Evolutionary conservation across 1,140 invertebrate species (phyloP).

Genomic region (Brachystomella parvula): DNA sequence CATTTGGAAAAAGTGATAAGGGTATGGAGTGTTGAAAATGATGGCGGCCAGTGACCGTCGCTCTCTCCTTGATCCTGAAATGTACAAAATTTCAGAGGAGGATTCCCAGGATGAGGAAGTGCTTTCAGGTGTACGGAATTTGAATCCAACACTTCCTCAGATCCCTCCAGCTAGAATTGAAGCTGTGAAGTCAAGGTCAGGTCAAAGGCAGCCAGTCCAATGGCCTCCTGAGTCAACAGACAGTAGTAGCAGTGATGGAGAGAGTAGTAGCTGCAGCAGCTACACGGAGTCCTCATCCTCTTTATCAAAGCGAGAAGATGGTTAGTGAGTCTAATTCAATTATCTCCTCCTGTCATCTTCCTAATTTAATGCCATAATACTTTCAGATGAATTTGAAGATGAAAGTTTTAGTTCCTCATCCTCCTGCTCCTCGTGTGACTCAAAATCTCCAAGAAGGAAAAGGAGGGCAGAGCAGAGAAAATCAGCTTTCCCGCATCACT

Average conservation of each 20-base stretch:
- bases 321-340: not conserved
- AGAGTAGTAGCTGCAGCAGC: not conserved
- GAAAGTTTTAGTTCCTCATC: not conserved
- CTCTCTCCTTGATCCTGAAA: constrained; percentile 28
- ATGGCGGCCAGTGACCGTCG: constrained; percentile 27
- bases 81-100: constrained; percentile 36
- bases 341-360: not conserved
- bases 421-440: not conserved
- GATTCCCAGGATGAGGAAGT: constrained; percentile 37
- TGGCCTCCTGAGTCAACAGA: not conserved
- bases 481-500: not conserved
- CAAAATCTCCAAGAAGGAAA: not conserved
- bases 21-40: no score
- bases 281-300: not conserved
- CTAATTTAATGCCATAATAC: not conserved
- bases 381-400: not conserved
- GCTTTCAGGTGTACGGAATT: constrained; percentile 1
- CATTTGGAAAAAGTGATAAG: no score
- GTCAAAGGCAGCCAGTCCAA: not conserved
- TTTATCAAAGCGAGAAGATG: not conserved
- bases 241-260: not conserved
- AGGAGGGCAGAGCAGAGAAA: not conserved
- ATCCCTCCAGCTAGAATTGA: not conserved
- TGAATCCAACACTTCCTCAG: not conserved
- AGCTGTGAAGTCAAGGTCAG: not conserved